These are phyloP conservation scores for Neodontobutis hainanensis DNA, from an alignment of 2,113 vertebrate genomes.

Conservation along the genomic window DNA sequence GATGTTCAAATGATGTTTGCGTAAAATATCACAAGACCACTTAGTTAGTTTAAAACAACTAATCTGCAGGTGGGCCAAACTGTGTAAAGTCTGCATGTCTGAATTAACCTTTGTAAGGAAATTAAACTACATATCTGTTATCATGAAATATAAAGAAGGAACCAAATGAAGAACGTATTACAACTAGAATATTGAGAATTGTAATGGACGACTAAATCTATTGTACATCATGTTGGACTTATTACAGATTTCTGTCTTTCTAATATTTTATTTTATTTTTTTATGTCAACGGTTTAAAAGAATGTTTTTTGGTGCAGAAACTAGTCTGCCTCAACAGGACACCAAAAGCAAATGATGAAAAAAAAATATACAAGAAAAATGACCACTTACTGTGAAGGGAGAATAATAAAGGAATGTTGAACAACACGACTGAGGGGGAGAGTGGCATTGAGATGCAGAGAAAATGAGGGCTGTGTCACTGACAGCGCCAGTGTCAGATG, in stretches of 20 bases:
- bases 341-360: constrained; percentile 1
- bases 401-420: constrained; percentile 9
- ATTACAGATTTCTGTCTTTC: background rate
- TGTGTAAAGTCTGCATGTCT: too few species aligned
- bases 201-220: too few species aligned
- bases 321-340: background rate
- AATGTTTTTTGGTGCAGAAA: background rate
- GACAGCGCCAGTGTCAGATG: constrained; percentile 49
- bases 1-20: too few species aligned
- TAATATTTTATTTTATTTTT: background rate
- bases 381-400: constrained; percentile 8
- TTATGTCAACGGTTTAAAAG: background rate
- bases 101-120: too few species aligned
- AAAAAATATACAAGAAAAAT: constrained; percentile 4
- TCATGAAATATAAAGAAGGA: too few species aligned
- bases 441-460: constrained; percentile 41
- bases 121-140: too few species aligned
- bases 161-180: background rate
- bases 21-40: too few species aligned
- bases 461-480: constrained; percentile 53
- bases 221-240: background rate
- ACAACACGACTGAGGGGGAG: constrained; percentile 7
- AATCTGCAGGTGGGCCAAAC: too few species aligned
- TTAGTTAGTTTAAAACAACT: too few species aligned
- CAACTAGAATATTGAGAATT: too few species aligned